phyloP scores from a whole-genome alignment of 92 coral and sea anemone species.

The Parazoanthus swiftii region DNA sequence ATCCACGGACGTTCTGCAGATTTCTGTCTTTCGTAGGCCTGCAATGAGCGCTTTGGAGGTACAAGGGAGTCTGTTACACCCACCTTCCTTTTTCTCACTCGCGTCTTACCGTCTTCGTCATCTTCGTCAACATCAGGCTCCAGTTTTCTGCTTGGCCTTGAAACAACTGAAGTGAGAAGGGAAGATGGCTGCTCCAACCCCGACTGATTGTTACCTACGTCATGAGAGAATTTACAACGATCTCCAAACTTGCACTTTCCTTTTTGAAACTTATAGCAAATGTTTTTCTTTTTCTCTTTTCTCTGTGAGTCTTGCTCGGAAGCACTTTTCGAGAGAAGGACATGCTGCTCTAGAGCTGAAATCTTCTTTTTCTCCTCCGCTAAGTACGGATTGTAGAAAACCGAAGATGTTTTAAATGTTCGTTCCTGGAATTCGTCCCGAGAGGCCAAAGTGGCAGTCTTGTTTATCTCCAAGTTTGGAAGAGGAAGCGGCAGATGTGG shows the following conservation, averaged over 20 bases:
- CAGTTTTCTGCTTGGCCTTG: conserved; percentile 32
- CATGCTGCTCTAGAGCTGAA: conserved; percentile 86
- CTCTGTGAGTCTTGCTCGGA: conserved; percentile 48
- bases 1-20: conserved; percentile 53
- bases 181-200: conserved; percentile 19
- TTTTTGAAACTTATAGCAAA: conserved; percentile 81
- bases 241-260: conserved; percentile 79
- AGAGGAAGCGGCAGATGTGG: conserved; percentile 40
- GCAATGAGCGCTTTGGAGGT: conserved; percentile 90
- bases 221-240: conserved; percentile 71
- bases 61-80: conserved; percentile 90
- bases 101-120: conserved; percentile 50
- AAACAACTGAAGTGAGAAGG: conserved; percentile 30
- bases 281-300: conserved; percentile 58
- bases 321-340: conserved; percentile 65
- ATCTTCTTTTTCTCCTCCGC: conserved; percentile 89
- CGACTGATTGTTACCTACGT: conserved; percentile 17
- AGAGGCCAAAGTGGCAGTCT: conserved; percentile 42
- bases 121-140: conserved; percentile 56
- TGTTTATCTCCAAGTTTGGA: conserved; percentile 54
- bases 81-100: conserved; percentile 65
- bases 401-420: conserved; percentile 64
- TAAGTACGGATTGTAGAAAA: conserved; percentile 90
- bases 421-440: conserved; percentile 60
- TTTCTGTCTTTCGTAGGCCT: conserved; percentile 79